Base-by-base conservation (phyloP, 2,113 vertebrate species). In the Brienomyrus longianalis region DNA sequence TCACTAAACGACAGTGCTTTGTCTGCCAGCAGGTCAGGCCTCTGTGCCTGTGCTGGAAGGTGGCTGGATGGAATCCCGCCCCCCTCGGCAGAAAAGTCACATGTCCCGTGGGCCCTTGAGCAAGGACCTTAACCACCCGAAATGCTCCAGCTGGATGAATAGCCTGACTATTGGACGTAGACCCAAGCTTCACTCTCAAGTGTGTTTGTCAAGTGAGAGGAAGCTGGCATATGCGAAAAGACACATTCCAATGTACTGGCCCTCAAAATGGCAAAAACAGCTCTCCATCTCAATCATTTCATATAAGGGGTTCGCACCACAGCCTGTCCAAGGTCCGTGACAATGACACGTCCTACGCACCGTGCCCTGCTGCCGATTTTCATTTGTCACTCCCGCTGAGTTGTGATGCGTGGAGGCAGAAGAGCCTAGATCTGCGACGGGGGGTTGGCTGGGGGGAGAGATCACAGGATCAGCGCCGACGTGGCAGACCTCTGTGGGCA, bases 301-400 rank as follows among this genome's bases (percentile, higher is more conserved):
- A 84, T 48, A 83, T 2, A 7, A 47, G 7, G 39, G 17, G 85
- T 56, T 8, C 5, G 31, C 23, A 77, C n/a, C 3, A 66, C 35
- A 10, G 66, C 39, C 50, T 19, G 31, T 62, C 52, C 10, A 15
- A 47, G 87, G 9, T 45, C 35, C 8, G 9, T 13, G 54, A 17
- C 21, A 50, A 84, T 31, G 27, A 23, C 13, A 45, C 3, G 15
- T 39, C 83, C 89, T 86, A 94, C 95, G 89, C 92, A 98, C 97
- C 92, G 93, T 92, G 91, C 91, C 95, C 93, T 95, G 96, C 86
- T 93, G 93, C 90, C 94, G 91, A 88, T 95, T 97, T 92, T 96
- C 95, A 91, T 96, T 97, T 89, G 96, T 96, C 27, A 96, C 94
- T 89, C 94, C 95, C 10, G 88, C 95, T 87, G 93, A 91, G 0